Percentiles rank a stretch among this genome's conserved stretches.
Evolutionary conservation across 2,797 vertebrate species (phyloP).

Genomic region (Cygnus olor): DNA sequence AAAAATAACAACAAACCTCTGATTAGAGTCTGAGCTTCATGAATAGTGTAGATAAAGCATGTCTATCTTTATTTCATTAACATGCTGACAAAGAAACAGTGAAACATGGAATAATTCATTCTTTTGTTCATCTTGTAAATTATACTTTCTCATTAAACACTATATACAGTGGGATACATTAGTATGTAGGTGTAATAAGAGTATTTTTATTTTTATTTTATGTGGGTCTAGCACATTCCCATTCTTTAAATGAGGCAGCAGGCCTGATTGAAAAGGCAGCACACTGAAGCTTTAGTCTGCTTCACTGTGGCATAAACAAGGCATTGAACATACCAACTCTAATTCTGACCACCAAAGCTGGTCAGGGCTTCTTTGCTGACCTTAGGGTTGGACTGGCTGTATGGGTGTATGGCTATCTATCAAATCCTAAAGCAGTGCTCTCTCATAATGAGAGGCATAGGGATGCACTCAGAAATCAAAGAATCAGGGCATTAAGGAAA

Average conservation of each 20-base stretch:
- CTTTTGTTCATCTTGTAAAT: not conserved
- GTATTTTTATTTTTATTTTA: not conserved
- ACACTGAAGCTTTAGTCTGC: not conserved
- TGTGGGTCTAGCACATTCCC: not conserved
- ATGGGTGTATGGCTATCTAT: not conserved
- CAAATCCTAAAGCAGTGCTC: not conserved
- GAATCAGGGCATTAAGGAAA: not conserved
- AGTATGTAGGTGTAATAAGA: not conserved
- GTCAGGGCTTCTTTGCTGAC: not conserved
- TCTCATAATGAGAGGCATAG: not conserved
- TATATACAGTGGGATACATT: not conserved
- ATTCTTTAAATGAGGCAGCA: not conserved
- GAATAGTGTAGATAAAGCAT: not conserved
- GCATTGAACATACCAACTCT: not conserved
- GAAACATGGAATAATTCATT: not conserved
- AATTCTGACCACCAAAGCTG: not conserved
- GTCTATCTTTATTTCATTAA: not conserved
- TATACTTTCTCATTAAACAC: not conserved
- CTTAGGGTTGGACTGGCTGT: not conserved
- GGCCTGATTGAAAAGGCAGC: not conserved
- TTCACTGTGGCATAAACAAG: not conserved
- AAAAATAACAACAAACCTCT: constrained; percentile 1
- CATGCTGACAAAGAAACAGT: not conserved
- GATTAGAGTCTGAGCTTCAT: not conserved
- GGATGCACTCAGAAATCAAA: not conserved